These are phyloP conservation scores for Notolabrus celidotus DNA, from an alignment of 2,797 vertebrate species.

Conservation along the genomic window DNA sequence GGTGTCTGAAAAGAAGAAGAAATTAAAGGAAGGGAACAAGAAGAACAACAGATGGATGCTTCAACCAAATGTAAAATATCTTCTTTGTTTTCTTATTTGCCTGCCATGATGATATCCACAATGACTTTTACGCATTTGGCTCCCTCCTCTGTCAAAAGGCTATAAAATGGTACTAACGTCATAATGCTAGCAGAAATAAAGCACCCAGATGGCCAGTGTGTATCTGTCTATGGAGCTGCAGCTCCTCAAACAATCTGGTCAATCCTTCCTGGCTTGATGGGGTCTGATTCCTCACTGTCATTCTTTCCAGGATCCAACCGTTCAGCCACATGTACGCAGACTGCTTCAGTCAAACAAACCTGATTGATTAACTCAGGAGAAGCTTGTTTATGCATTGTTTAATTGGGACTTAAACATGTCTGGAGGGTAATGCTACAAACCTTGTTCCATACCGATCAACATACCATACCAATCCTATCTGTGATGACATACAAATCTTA, in stretches of 20 bases:
- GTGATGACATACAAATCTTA: neutral
- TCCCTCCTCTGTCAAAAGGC: conserved; percentile 50
- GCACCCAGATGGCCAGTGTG: conserved; percentile 62
- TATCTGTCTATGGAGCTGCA: conserved; percentile 46
- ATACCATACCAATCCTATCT: too few relatives aligned
- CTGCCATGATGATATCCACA: conserved; percentile 31
- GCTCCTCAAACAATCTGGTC: conserved; percentile 62
- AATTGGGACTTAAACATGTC: neutral
- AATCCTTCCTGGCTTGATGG: conserved; percentile 37
- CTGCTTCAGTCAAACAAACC: conserved; percentile 20
- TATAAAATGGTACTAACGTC: conserved; percentile 28
- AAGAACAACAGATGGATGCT: conserved; percentile 44
- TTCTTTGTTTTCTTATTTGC: conserved; percentile 44
- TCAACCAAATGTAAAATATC: conserved; percentile 46
- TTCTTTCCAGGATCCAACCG: conserved; percentile 30
- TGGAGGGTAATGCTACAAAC: neutral
- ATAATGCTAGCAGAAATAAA: conserved; percentile 41
- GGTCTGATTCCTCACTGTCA: conserved; percentile 61
- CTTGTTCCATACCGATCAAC: neutral
- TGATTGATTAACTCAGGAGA: conserved; percentile 1
- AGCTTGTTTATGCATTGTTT: neutral
- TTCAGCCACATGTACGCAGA: conserved; percentile 1
- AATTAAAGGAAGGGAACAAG: neutral
- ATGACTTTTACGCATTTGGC: conserved; percentile 37
- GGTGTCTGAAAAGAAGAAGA: conserved; percentile 9